Evolutionary conservation across 2,113 vertebrate genomes (phyloP), one percentile per base, ranked within the genome.

Genomic region (Megaceryle torquata): DNA sequence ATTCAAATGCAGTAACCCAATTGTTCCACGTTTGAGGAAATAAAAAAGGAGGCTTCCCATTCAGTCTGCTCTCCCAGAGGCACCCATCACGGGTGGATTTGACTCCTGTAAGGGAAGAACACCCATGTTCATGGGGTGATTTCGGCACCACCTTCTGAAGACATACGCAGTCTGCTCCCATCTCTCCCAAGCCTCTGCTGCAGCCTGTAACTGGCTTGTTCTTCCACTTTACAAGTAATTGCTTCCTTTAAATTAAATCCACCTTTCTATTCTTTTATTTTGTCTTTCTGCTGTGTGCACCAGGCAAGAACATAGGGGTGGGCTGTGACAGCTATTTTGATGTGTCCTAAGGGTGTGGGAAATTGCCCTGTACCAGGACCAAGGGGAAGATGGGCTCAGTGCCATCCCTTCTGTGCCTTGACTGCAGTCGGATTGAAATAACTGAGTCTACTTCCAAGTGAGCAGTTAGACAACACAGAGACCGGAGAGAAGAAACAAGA

Each of bases 321-420:
- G n/a, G 17, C 70, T 69, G 33, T 28, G 50, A 10, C 1, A 9
- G 39, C 39, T 25, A 8, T 43, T 48, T 37, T 12, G 2, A 3
- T 21, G 31, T n/a, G 46, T 48, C 6, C 1, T n/a, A 25, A 70
- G 48, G 44, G 28, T 1, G 1, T 2, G 1, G 51, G 33, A 48
- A 29, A 41, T 54, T 25, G n/a, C 53, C 9, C 4, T 5, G 28
- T 64, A n/a, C 19, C 33, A 28, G 24, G 20, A 75, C 16, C 9
- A 28, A 68, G 20, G 39, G 41, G 7, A 61, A 53, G n/a, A 26
- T 14, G 24, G 39, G 20, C 51, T 74, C 2, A 1, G 25, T 35
- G 25, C 33, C 43, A 39, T 22, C 19, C 13, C 19, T 43, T 17
- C 15, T 3, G 2, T 5, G 1, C 26, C 26, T 25, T 10, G 31